phyloP scores from a whole-genome alignment of 53 echinoderm and acorn worm genomes.

The Patiria pectinifera region DNA sequence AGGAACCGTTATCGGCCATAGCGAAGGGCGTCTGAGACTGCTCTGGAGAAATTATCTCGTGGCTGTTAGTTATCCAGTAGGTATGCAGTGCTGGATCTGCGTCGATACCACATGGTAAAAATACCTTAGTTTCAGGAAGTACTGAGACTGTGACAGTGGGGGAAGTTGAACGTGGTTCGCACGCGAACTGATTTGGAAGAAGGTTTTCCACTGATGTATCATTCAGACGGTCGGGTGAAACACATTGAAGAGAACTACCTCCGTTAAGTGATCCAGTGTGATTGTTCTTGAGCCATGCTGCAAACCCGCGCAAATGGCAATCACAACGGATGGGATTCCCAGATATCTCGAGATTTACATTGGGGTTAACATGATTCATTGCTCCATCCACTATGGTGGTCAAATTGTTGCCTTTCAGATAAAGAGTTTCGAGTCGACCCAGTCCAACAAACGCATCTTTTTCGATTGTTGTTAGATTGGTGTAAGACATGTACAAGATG shows the following conservation, averaged over 20 bases:
- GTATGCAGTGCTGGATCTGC: slow-evolving; percentile 13
- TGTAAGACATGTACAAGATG: neutral
- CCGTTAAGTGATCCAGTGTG: neutral
- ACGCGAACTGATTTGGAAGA: neutral
- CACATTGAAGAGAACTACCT: neutral
- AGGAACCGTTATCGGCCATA: neutral
- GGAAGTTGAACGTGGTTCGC: slow-evolving; percentile 6
- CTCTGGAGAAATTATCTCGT: neutral
- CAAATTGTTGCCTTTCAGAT: slow-evolving; percentile 1
- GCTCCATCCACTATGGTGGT: slow-evolving; percentile 25
- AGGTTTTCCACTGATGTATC: neutral
- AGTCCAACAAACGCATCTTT: slow-evolving; percentile 37
- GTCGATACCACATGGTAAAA: slow-evolving; percentile 12
- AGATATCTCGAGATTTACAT: neutral
- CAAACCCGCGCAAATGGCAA: slow-evolving; percentile 44
- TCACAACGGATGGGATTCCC: slow-evolving; percentile 52
- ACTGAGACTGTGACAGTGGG: neutral
- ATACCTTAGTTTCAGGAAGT: neutral
- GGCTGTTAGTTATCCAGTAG: slow-evolving; percentile 28
- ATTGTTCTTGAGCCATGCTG: slow-evolving; percentile 48
- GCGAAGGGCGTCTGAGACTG: neutral
- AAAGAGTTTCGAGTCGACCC: neutral
- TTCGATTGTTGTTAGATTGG: slow-evolving; percentile 20
- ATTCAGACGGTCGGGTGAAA: slow-evolving; percentile 20
- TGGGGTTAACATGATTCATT: slow-evolving; percentile 9